A percentile compares a stretch with the other conserved stretches of the same genome.
Evolutionary conservation across 2,113 vertebrate genomes (phyloP).

Genomic region (Epinephelus lanceolatus): DNA sequence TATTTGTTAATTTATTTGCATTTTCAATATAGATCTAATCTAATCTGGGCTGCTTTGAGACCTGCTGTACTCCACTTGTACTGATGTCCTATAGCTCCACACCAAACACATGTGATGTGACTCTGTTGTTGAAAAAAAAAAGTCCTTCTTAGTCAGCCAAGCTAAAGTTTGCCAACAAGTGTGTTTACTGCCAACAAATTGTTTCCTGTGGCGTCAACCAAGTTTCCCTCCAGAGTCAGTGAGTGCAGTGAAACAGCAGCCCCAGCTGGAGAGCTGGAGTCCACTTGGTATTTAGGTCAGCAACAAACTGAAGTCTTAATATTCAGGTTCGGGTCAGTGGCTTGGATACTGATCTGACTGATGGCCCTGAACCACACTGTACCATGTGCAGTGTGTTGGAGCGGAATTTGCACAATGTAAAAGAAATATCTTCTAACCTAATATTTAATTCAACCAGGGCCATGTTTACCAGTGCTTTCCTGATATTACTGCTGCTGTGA

Average conservation of each 20-base stretch:
- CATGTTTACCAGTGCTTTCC: too few species aligned
- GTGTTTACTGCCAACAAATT: not conserved
- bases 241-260: slow-evolving; percentile 38
- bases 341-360: not conserved
- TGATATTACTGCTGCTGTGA: not conserved
- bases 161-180: not conserved
- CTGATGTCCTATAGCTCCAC: not conserved
- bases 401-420: not conserved
- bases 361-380: not conserved
- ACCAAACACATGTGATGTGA: not conserved
- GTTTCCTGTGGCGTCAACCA: not conserved
- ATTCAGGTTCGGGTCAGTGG: not conserved
- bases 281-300: slow-evolving; percentile 1
- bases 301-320: not conserved
- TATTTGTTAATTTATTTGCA: too few species aligned
- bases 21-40: too few species aligned
- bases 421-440: not conserved
- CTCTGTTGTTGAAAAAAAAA: not conserved
- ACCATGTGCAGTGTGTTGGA: not conserved
- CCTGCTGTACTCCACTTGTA: not conserved
- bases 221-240: not conserved
- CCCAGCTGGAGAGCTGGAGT: slow-evolving; percentile 34
- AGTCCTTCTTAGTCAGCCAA: not conserved
- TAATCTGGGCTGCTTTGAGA: not conserved
- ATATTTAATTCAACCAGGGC: not conserved